Conservation (phyloP, 2,888 invertebrate genomes). For the Patella caerulea region DNA sequence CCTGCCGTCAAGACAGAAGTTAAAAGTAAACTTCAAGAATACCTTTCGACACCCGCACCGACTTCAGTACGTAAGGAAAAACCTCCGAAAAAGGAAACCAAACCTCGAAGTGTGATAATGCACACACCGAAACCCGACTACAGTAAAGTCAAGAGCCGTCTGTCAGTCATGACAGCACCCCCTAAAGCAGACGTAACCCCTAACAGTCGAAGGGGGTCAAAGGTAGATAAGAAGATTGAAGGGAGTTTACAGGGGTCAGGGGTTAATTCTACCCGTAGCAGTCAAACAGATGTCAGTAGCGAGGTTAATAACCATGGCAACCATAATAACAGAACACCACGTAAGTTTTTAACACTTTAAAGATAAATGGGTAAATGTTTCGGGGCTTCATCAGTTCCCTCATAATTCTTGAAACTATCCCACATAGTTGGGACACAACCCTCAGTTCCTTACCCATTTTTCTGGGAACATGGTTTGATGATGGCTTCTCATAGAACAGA, state of each 20-base stretch:
- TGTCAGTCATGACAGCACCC: constrained; percentile 44
- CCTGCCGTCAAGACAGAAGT: constrained; percentile 81
- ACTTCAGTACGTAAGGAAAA: constrained; percentile 20
- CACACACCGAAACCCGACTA: constrained; percentile 57
- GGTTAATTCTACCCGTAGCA: constrained; percentile 47
- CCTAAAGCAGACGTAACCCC: constrained; percentile 35
- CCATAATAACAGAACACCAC: background rate
- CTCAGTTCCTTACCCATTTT: too few relatives aligned
- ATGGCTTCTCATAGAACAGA: too few relatives aligned
- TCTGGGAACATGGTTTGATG: too few relatives aligned
- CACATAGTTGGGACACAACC: too few relatives aligned
- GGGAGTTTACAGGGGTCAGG: constrained; percentile 16
- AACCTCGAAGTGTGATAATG: constrained; percentile 42
- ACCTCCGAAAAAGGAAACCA: constrained; percentile 32
- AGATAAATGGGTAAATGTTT: too few relatives aligned
- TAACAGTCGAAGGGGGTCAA: background rate
- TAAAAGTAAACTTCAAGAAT: constrained; percentile 82
- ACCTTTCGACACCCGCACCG: constrained; percentile 44
- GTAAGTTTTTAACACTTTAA: background rate
- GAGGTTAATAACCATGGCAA: constrained; percentile 5
- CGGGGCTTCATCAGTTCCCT: too few relatives aligned
- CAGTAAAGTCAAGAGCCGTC: constrained; percentile 62
- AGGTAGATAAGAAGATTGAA: background rate
- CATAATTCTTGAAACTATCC: too few relatives aligned
- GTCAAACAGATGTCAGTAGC: constrained; percentile 53